Evolutionary conservation across 2,888 invertebrate species (phyloP).

Genomic region (Sphaerophoria rueppellii): DNA sequence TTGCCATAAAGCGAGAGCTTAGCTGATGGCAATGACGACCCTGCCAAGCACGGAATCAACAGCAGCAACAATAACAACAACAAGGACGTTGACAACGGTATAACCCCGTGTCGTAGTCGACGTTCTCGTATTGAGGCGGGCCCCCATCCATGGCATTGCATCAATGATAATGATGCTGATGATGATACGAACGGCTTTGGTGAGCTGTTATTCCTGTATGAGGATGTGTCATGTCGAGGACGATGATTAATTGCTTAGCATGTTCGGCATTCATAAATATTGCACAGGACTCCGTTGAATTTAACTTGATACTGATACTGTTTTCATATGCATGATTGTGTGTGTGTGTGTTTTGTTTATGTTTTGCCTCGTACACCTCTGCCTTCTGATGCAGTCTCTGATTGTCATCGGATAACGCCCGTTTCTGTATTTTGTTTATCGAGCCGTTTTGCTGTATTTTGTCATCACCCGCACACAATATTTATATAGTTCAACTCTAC

Average conservation of each 20-base stretch:
- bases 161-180: slow-evolving; percentile 46
- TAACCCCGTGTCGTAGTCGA: background rate
- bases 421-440: slow-evolving; percentile 33
- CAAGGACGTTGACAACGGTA: slow-evolving; percentile 3
- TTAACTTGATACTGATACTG: slow-evolving; percentile 69
- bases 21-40: slow-evolving; percentile 36
- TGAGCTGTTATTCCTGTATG: slow-evolving; percentile 50
- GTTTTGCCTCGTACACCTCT: background rate
- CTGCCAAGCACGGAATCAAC: slow-evolving; percentile 22
- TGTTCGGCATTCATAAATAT: slow-evolving; percentile 73
- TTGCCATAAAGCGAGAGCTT: slow-evolving; percentile 55
- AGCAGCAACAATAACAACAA: slow-evolving; percentile 13
- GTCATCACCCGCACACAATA: slow-evolving; percentile 60
- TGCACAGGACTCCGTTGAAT: slow-evolving; percentile 68
- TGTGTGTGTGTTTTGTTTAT: background rate
- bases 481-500: slow-evolving; percentile 41
- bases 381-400: background rate
- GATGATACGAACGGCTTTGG: slow-evolving; percentile 40
- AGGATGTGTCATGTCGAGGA: slow-evolving; percentile 57
- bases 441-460: slow-evolving; percentile 31
- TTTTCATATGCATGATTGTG: slow-evolving; percentile 59
- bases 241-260: slow-evolving; percentile 72
- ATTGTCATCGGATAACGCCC: slow-evolving; percentile 4
- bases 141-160: background rate
- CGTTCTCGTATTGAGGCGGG: background rate